Evolutionary conservation across 2,113 vertebrate genomes (phyloP).

Genomic region (Campylorhamphus procurvoides): DNA sequence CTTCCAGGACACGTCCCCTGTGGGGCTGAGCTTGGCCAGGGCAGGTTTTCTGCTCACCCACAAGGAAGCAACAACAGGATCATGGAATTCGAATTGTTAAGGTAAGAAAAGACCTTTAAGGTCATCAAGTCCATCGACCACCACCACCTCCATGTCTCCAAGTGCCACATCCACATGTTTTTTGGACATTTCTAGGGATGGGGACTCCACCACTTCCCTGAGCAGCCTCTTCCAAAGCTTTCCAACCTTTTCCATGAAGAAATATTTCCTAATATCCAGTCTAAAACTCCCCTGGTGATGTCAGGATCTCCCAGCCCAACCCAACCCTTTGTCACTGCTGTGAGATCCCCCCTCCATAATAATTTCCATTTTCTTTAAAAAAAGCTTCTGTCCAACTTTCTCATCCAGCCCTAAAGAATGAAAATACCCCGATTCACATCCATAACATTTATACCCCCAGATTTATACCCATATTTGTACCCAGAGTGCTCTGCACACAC

Average conservation of each 20-base stretch:
- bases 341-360: neutral
- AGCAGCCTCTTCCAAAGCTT: neutral
- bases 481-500: accelerated
- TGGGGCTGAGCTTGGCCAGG: neutral
- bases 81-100: neutral
- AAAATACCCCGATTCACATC: accelerated
- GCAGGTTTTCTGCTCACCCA: neutral
- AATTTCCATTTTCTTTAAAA: neutral
- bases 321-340: too few relatives aligned
- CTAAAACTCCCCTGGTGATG: neutral
- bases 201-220: neutral
- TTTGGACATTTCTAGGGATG: neutral
- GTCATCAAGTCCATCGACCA: neutral
- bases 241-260: neutral
- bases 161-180: neutral
- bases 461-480: accelerated
- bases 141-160: neutral
- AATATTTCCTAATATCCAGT: neutral
- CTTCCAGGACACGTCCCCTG: accelerated
- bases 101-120: neutral
- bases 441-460: accelerated
- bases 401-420: neutral
- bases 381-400: accelerated
- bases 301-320: too few relatives aligned
- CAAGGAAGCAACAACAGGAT: neutral